Evolutionary conservation across 35 echinoderm and acorn worm species (phyloP), one percentile per base, ranked within the genome.

Genomic region (Eucidaris tribuloides): DNA sequence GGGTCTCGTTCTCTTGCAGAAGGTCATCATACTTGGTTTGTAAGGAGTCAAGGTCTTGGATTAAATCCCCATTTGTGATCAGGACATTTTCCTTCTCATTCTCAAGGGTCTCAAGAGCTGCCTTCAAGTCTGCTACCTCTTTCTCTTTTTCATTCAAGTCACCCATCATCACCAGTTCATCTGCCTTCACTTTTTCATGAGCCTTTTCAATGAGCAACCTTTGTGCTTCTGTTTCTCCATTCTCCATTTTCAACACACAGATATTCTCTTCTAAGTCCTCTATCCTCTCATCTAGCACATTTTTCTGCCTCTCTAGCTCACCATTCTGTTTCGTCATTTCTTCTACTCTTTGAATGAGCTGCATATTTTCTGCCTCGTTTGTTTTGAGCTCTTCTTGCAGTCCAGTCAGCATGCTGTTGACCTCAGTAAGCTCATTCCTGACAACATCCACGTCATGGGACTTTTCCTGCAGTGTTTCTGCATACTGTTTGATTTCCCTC

Each of bases 61-160:
- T 48, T 17, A 86, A 28, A 17, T 54, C 70, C 34, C 66, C 71
- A 34, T 45, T 86, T 24, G 76, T 71, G 23, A 71, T 35, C 18
- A 59, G 54, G 15, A 62, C 45, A 19, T 77, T 54, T 57, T 59
- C 68, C 17, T 5, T 81, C 43, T 86, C 7, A 29, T 88, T 35
- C 23, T 35, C 46, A 7, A 88, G 52, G 48, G 85, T 46, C 19
- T 88, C 77, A 76, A 80, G 17, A 40, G 64, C 58, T 64, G 79
- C 76, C 39, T 17, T 65, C 41, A 80, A 34, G 39, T 66, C 62
- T 11, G 41, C 28, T 24, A 88, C 66, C 40, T 88, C 76, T 11
- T 44, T 38, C 33, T 62, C 42, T 31, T 65, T 80, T 31, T 45
- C 76, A 37, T 27, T 34, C 30, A 64, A 32, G 30, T 64, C 37